Base-by-base conservation (phyloP, 1,140 invertebrate species). In the Lucilia cuprina region DNA sequence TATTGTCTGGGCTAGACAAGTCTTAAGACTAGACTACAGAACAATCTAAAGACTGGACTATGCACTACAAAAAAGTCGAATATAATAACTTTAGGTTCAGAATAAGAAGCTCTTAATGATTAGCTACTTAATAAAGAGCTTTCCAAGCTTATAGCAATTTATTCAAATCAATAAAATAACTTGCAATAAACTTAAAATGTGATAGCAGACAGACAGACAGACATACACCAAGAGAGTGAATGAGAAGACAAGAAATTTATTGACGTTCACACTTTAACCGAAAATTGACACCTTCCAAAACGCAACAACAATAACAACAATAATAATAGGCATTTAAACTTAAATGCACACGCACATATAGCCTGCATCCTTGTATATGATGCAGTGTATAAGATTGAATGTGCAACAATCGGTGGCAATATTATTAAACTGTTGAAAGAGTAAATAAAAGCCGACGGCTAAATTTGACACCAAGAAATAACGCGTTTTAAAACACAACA, bases 281-380 rank as follows among this genome's bases (percentile, higher is more conserved):
- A 55, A 70, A 25, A 70, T n/a, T 70, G 65, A 70, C 65, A 70
- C 65, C 65, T 70, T 70, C 65, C 25, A 70, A 21, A 21, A 25
- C n/a, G 41, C 70, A 78, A 65, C 47, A 82, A n/a, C 55, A 65
- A 65, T 25, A 83, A 14, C 12, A 83, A 75, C 3, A 55, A 77
- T 50, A 83, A 75, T 70, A 47, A 34, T n/a, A 83, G 17, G 9
- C 13, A 30, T 34, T 17, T 21, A 84, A 82, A 47, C 30, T 60
- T 50, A 30, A 30, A 30, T 30, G 82, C 50, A 84, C 80, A 84
- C 49, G 74, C 21, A 75, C 83, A 84, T 41, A 84, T n/a, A 60
- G 17, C 50, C 50, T 60, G 13, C 17, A n/a, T 70, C 5, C 60
- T 30, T 30, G 25, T 30, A 3, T 30, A 2, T 30, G 25, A 30